Base-by-base conservation (phyloP, 1,140 invertebrate genomes). In the Tetragnatha versicolor region DNA sequence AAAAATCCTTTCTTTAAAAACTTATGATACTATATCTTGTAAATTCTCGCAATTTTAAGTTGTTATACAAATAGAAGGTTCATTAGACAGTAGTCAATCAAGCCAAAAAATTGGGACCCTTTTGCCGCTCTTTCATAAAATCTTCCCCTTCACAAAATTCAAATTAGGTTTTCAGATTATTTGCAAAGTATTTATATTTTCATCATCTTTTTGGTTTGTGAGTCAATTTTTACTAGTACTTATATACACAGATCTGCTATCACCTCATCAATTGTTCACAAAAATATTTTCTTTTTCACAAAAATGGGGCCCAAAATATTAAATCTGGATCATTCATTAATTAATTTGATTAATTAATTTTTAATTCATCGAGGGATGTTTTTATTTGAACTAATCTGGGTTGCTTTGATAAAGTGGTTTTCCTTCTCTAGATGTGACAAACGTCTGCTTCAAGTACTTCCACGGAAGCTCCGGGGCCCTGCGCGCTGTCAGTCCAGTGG, bases 381-480 rank as follows among this genome's bases (percentile, higher is more conserved):
- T 45, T 17, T 17, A 45, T 45, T 17, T 45, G 17, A 17, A 7
- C 17, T 45, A 17, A 9, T 45, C 39, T 45, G 7, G 39, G 7
- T 17, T 17, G 7, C 39, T 45, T 45, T 17, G n/a, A n/a, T n/a
- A n/a, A 45, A 7, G 39, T 45, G 17, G 17, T 20, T 20, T 2
- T 47, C 17, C 17, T 65, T 12, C 42, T 65, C 14, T 79, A 85
- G 85, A 81, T 69, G 68, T 82, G n/a, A 85, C 84, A 7, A 81
- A 83, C 60, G 83, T 86, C 3, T 86, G 85, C 78, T 87, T 87
- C 78, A 85, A 85, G 60, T 88, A 88, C 82, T 87, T 86, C 72
- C 83, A 86, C 81, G 87, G 87, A 1, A 82, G 77, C 3, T 82
- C 81, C 12, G 86, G 84, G 27, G 80, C 84, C 1, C 79, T 87